A percentile compares a stretch with the other conserved stretches of the same genome.
These are phyloP conservation scores for Hippocampus abdominalis DNA, from an alignment of 2,113 vertebrate species.

Conservation along the genomic window DNA sequence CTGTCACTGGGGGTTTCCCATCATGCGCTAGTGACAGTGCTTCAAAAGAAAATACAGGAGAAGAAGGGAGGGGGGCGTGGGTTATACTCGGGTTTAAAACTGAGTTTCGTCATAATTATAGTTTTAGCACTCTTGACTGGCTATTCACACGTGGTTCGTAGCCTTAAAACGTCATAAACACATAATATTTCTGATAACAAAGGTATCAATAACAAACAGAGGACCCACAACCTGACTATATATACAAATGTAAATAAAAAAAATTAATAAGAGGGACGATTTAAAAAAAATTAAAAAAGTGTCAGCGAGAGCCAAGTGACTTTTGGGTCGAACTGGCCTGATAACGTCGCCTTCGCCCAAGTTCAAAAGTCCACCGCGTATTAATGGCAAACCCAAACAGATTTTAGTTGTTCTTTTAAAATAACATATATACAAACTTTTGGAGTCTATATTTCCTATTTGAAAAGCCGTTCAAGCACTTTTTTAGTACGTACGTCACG, in stretches of 20 bases:
- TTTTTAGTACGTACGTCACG: not conserved
- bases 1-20: constrained; percentile 19
- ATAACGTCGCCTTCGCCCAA: not conserved
- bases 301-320: not conserved
- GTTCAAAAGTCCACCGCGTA: not conserved
- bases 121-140: too few relatives aligned
- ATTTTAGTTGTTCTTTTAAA: not conserved
- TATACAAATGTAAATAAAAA: not conserved
- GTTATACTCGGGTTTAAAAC: too few relatives aligned
- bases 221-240: not conserved
- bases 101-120: too few relatives aligned
- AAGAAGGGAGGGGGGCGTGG: not conserved
- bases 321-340: constrained; percentile 3
- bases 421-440: not conserved
- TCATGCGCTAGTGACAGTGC: constrained; percentile 32
- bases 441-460: not conserved
- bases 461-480: not conserved
- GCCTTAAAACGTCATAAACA: too few relatives aligned
- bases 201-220: not conserved
- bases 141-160: too few relatives aligned
- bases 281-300: too few relatives aligned
- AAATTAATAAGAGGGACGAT: too few relatives aligned
- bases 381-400: constrained; percentile 1
- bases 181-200: too few relatives aligned
- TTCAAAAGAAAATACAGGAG: constrained; percentile 18